A percentile compares a stretch with the other conserved stretches of the same genome.
These are phyloP conservation scores for Drosophila conformis DNA, from an alignment of 2,888 invertebrate genomes.

Conservation along the genomic window DNA sequence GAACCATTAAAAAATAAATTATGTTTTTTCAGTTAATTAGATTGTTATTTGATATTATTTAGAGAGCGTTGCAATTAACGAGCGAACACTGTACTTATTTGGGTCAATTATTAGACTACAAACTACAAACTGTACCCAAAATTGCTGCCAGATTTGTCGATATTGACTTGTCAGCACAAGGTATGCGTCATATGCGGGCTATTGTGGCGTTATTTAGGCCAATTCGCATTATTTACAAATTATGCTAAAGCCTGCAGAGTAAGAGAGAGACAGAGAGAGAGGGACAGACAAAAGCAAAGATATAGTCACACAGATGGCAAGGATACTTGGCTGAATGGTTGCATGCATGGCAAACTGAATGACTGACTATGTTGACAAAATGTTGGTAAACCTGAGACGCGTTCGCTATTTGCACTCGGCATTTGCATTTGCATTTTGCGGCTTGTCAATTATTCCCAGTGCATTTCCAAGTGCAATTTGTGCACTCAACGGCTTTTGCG, in stretches of 20 bases:
- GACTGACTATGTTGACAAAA: constrained; percentile 7
- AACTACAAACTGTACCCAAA: constrained; percentile 4
- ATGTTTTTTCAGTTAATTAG: not conserved
- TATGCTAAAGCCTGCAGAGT: not conserved
- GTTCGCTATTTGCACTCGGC: constrained; percentile 15
- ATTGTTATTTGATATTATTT: not conserved
- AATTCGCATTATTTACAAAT: constrained; percentile 7
- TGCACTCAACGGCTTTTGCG: constrained; percentile 3
- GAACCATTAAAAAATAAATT: not conserved
- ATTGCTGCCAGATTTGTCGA: constrained; percentile 1
- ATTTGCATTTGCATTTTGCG: constrained; percentile 40
- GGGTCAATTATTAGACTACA: not conserved
- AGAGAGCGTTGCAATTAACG: not conserved
- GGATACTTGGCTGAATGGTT: not conserved
- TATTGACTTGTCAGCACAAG: not conserved
- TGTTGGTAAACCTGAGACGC: constrained; percentile 18
- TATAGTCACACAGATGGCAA: not conserved
- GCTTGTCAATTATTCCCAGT: constrained; percentile 40
- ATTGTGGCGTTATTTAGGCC: constrained; percentile 1
- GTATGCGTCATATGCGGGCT: constrained; percentile 14
- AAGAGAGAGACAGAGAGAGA: no score
- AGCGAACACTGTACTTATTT: not conserved
- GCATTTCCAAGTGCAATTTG: constrained; percentile 47
- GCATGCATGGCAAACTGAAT: not conserved
- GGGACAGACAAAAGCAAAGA: not conserved